Evolutionary conservation across 2,888 invertebrate species (phyloP).

Genomic region (Pachydiplax longipennis): DNA sequence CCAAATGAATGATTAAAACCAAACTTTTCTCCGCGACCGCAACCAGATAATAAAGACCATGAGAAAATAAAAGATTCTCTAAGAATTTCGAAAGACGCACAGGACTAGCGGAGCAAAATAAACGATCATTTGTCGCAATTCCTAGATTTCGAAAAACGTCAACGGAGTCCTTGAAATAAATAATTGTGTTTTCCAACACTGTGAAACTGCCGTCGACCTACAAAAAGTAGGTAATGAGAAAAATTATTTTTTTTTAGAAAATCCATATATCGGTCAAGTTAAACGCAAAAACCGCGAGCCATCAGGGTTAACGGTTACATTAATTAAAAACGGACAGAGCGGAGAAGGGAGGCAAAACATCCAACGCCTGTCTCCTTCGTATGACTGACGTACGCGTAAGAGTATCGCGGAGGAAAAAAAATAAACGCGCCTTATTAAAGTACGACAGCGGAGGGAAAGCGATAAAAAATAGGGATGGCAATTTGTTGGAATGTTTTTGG

Average conservation of each 20-base stretch:
- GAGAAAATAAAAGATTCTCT: no score
- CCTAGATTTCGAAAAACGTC: neutral
- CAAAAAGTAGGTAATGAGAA: neutral
- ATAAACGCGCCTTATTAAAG: neutral
- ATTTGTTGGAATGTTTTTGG: slow-evolving; percentile 27
- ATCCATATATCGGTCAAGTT: neutral
- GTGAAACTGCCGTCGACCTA: neutral
- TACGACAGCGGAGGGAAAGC: neutral
- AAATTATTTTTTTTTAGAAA: neutral
- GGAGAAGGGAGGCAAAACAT: neutral
- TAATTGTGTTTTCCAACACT: neutral
- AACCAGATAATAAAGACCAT: no score
- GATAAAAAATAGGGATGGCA: neutral
- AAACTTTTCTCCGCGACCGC: no score
- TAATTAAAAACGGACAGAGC: neutral
- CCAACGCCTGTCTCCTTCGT: neutral
- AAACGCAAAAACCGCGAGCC: neutral
- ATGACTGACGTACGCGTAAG: neutral
- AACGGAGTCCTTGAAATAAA: neutral
- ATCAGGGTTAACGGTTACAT: neutral
- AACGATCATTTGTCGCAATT: no score
- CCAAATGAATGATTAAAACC: no score
- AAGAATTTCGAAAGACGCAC: no score
- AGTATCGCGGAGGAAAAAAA: neutral
- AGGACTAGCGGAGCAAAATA: no score